Percentiles rank a stretch among this genome's conserved stretches.
phyloP scores from a whole-genome alignment of 2,797 vertebrate genomes.

The Heteromormyrus szaboi region DNA sequence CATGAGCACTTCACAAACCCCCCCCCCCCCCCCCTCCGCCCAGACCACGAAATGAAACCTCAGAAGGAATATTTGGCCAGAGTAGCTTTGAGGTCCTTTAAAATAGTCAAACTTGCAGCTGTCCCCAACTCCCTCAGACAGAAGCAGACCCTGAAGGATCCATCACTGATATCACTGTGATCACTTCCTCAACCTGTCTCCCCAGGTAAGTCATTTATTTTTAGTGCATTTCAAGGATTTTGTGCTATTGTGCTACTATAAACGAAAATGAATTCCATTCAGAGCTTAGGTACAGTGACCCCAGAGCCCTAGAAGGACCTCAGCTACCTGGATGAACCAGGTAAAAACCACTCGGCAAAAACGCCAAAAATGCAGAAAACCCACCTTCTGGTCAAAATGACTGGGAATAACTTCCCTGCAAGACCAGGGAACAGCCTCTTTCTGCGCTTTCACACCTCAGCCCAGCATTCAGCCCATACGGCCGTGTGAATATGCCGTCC shows the following conservation, averaged over 20 bases:
- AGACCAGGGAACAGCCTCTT: slow-evolving; percentile 42
- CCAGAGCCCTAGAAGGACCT: not conserved
- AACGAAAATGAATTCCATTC: not conserved
- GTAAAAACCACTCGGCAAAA: slow-evolving; percentile 6
- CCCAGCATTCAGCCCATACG: slow-evolving; percentile 59
- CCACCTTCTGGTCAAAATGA: slow-evolving; percentile 15
- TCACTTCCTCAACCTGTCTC: not conserved
- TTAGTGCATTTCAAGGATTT: not conserved
- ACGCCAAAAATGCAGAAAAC: slow-evolving; percentile 31
- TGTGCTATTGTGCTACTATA: not conserved
- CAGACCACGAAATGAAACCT: not conserved
- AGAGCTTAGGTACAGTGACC: not conserved
- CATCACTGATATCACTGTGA: not conserved
- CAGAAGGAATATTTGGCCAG: slow-evolving; percentile 10
- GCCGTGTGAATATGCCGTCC: slow-evolving; percentile 63
- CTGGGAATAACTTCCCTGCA: slow-evolving; percentile 45
- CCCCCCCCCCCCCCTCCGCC: too few relatives aligned
- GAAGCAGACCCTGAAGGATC: not conserved
- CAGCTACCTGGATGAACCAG: not conserved
- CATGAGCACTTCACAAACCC: not conserved
- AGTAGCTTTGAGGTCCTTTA: not conserved
- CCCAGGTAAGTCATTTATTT: not conserved
- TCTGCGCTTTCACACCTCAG: slow-evolving; percentile 44
- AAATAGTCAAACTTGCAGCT: slow-evolving; percentile 21
- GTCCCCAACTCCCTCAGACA: not conserved